Percentiles rank a stretch among this genome's conserved stretches.
phyloP scores from a whole-genome alignment of 2,797 vertebrate species.

The Epinephelus malabaricus region DNA sequence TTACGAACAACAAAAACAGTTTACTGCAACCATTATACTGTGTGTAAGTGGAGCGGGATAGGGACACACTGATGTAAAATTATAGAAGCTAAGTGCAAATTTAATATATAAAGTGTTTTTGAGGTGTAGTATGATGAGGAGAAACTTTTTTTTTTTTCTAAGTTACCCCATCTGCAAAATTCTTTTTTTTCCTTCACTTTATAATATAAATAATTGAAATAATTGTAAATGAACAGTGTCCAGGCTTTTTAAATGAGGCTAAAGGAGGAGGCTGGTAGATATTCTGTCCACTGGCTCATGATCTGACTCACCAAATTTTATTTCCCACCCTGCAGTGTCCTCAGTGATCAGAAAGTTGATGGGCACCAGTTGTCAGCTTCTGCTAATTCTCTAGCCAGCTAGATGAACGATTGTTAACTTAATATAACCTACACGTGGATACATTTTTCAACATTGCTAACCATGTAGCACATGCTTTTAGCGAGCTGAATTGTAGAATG shows the following conservation, averaged over 20 bases:
- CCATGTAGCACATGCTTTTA: conserved; percentile 51
- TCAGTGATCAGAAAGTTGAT: conserved; percentile 11
- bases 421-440: conserved; percentile 32
- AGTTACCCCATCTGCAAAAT: background rate
- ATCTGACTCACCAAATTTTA: conserved; percentile 4
- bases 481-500: conserved; percentile 60
- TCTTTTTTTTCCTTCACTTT: background rate
- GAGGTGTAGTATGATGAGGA: background rate
- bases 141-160: no score
- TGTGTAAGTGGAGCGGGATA: background rate
- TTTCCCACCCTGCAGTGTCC: conserved; percentile 51
- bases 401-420: conserved; percentile 26
- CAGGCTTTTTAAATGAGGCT: background rate
- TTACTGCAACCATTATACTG: background rate
- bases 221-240: background rate
- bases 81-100: background rate
- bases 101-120: background rate
- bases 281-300: background rate
- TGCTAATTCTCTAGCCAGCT: conserved; percentile 28
- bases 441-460: conserved; percentile 43
- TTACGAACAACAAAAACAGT: background rate
- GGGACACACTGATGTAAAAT: background rate
- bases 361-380: conserved; percentile 9
- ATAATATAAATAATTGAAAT: background rate
- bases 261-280: background rate